Base-by-base conservation (phyloP, 2,797 vertebrate genomes). In the Alcedo atthis region DNA sequence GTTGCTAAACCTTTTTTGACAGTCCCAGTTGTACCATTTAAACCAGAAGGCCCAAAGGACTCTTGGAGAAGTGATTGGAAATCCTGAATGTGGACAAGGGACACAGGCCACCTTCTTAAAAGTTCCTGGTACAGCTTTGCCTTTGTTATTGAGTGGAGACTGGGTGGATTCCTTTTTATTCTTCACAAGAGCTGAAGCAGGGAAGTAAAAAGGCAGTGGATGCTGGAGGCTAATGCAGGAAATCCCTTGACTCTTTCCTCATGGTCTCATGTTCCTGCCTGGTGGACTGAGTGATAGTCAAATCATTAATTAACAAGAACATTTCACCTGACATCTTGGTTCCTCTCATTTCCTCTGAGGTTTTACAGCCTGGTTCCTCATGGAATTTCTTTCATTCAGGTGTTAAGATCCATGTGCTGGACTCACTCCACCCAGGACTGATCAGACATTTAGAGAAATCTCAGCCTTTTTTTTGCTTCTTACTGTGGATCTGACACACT, bases 1-100 rank as follows among this genome's bases (percentile, higher is more conserved):
- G 21, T 43, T 19, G 9, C 24, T 18, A 55, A 96, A 92, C 79
- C 85, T 86, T 67, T 76, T 59, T 74, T 92, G 92, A 92, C 84
- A 87, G 67, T 11, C 35, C 22, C 40, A 21, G 22, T 51, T 24
- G 74, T 33, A 63, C 78, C 17, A 16, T 66, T 95, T 68, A 81
- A 91, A 85, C 63, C 55, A 64, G 17, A 21, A 64, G 57, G 84
- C 64, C 63, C 73, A 16, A 16, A 55, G 54, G 69, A 43, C 6
- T 33, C 51, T 5, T 3, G 10, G 58, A 33, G 43, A 69, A 58
- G 30, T 6, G 16, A 48, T 40, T 37, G 54, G 30, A 20, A 15
- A 48, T 15, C 10, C 8, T n/a, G 45, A 33, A n/a, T 2, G 10
- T 12, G 16, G 53, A 10, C 9, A 3, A 46, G 51, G 45, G 43